Evolutionary conservation across 1,140 invertebrate genomes (phyloP), one percentile per base, ranked within the genome.

Genomic region (Drosophila navojoa): DNA sequence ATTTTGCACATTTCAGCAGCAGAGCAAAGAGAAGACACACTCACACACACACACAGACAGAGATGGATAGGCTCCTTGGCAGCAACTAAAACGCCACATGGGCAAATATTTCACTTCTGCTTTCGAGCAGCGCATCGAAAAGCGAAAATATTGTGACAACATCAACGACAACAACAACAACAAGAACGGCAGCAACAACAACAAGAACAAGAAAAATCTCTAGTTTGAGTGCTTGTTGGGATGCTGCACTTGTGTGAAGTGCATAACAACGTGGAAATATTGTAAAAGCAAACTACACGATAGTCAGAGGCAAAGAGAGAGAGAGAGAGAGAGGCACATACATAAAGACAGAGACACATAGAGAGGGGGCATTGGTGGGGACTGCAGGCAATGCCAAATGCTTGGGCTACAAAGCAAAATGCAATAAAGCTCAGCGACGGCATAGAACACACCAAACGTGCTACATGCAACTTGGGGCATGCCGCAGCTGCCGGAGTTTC

Each of bases 121-220:
- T 89, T 81, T 87, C 82, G 79, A 87, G 82, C 62, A 76, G 70
- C 76, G 70, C 84, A 89, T 82, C 87, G 84, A 89, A 89, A 89
- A 89, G 84, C 84, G 84, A 89, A 89, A 89, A 89, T 89, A 89
- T 89, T 89, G 84, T 87, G 84, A 89, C 82, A 87, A 87, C 85
- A 86, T 63, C 61, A 66, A 49, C 73, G 62, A 50, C 70, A 75
- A 29, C 71, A 77, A 59, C 68, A 59, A 38, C 61, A 80, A 32
- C 68, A 59, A 38, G 57, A 80, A 32, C 59, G 27, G 6, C 27
- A 29, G 6, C 27, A 79, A 32, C 59, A 67, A 32, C 58, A 58
- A 42, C 44, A 44, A n/a, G 66, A 62, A 45, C 59, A 59, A 47
- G 68, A 69, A 47, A 47, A 81, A 62, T 62, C 68, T 79, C 54